Percentiles rank a stretch among this genome's conserved stretches.
Evolutionary conservation across 2,113 vertebrate genomes (phyloP).

Genomic region (Nothobranchius kuhntae): DNA sequence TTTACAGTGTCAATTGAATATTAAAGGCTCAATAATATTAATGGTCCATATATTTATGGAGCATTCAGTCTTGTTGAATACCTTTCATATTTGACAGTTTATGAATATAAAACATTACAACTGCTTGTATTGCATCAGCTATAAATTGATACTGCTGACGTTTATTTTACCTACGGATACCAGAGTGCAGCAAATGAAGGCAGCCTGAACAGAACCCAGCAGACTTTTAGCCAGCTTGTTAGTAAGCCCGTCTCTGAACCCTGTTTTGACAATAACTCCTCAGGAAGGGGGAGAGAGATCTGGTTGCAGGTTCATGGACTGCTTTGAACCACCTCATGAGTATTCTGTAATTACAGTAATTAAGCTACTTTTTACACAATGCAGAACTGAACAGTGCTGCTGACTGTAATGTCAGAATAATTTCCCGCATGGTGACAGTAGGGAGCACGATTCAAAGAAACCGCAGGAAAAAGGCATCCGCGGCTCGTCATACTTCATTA

Average conservation of each 20-base stretch:
- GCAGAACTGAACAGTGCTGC: not conserved
- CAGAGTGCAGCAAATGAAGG: slow-evolving; percentile 2
- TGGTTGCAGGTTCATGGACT: not conserved
- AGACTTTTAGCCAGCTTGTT: not conserved
- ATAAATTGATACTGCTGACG: not conserved
- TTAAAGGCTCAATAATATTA: no score
- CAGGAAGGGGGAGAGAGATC: no score
- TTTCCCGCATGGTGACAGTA: slow-evolving; percentile 10
- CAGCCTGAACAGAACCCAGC: no score
- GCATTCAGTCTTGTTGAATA: no score
- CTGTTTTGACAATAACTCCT: not conserved
- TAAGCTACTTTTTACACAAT: slow-evolving; percentile 17
- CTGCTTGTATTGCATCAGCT: not conserved
- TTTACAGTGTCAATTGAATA: no score
- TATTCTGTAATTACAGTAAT: slow-evolving; percentile 24
- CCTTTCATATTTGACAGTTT: no score
- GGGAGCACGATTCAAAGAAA: slow-evolving; percentile 18
- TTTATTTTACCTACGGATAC: not conserved
- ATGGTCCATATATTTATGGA: no score
- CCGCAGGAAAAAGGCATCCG: slow-evolving; percentile 11
- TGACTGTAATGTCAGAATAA: slow-evolving; percentile 4
- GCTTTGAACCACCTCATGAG: not conserved
- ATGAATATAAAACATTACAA: no score
- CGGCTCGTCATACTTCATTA: slow-evolving; percentile 35
- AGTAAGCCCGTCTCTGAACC: not conserved